Evolutionary conservation across 2,888 invertebrate species (phyloP), one percentile per base, ranked within the genome.

Genomic region (Hofmannophila pseudospretella): DNA sequence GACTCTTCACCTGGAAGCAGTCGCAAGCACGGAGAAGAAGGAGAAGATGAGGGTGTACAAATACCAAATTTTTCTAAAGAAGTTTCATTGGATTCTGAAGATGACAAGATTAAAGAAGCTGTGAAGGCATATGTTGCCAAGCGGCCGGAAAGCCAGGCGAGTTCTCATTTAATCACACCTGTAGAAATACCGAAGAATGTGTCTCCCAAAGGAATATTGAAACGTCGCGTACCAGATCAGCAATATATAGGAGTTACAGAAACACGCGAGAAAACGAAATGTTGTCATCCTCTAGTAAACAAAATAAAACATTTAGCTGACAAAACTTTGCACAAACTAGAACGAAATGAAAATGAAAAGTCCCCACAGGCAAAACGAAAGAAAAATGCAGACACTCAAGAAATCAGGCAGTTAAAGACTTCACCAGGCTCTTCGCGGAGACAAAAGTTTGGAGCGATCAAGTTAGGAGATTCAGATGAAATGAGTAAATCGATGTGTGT

Each of bases 241-340:
- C 70, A 74, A 45, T 79, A 76, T 36, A 75, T 82, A 39, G 78
- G 77, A 28, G 66, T 81, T 13, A 73, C 85, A 31, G 86, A 86
- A 61, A 78, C 82, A 9, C 69, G 86, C 19, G 84, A 82, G 49
- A 88, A 88, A 67, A 82, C 84, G 14, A 87, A 88, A 64, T 88
- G 87, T 54, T 89, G 90, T 62, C 89, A 89, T 58, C 90, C 90
- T 16, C 78, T 90, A 38, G 91, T 90, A 49, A 90, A 90, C 62
- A 90, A 91, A 73, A 81, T 90, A 12, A 90, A 89, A 67, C 89
- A 88, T 48, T 82, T 90, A 72, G 91, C 90, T 10, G 91, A 90
- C 51, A 89, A 89, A 65, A 78, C 90, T 54, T 65, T 89, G 68
- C 80, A 89, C 52, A 80, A 86, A 58, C 55, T 82, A 37, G 90